Base-by-base conservation (phyloP, 2,797 vertebrate genomes). In the Rhinella marina region DNA sequence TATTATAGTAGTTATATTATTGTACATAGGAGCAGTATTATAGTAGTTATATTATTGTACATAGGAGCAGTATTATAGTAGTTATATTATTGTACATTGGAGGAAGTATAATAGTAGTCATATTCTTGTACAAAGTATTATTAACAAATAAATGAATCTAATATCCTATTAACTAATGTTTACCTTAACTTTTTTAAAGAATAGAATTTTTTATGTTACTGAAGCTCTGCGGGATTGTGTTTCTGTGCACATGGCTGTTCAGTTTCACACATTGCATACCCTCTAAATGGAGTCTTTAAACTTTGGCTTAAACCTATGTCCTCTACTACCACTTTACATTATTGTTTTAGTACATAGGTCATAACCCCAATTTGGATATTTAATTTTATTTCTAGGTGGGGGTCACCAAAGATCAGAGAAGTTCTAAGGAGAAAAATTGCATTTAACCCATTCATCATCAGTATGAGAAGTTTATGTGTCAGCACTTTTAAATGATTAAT, bases 261-360 rank as follows among this genome's bases (percentile, higher is more conserved):
- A 21, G 17, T 62, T 21, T 48, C 32, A 23, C 57, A 23, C 1
- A 62, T 13, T 62, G 57, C 57, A 14, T n/a, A 41, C 11, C 19
- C 57, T 48, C 41, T 48, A 81, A 61, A 81, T 50, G 48, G 21
- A 7, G 19, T 23, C 57, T 52, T 76, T 80, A 80, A 80, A 80
- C 27, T 82, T 76, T 48, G 29, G 54, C 61, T 52, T 66, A 84
- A 75, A 81, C 17, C 23, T 25, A 25, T 54, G 64, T 68, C 64
- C 54, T 81, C 75, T 25, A 77, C 64, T 77, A 70, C 68, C 82
- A 56, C 29, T 70, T 77, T 50, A 81, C 78, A 57, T 78, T 89
- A 70, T 86, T 89, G 77, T 86, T 77, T 52, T 89, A 86, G 41
- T 57, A 83, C 81, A 59, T 77, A n/a, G 88, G 88, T 89, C 84